Conservation (phyloP, 1,140 invertebrate genomes). For the Calycopis cecrops region DNA sequence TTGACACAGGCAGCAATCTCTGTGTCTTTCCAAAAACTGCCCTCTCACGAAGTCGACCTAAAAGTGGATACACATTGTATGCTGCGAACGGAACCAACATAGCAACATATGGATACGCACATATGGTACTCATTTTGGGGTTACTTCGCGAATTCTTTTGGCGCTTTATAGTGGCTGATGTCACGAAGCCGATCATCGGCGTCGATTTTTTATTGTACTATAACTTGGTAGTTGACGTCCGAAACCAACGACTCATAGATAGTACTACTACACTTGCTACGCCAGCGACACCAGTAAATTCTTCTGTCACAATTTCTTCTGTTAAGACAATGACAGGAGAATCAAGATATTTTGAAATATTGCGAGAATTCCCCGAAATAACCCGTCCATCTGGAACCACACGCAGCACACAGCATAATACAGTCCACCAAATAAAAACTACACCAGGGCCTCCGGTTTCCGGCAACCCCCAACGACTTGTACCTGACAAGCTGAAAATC, state of each 20-base stretch:
- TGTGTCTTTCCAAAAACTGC: conserved; percentile 17
- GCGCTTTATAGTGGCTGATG: conserved; percentile 18
- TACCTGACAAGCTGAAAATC: not conserved
- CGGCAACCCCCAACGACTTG: not conserved
- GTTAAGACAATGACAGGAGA: conserved; percentile 15
- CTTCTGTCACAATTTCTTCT: too few species aligned
- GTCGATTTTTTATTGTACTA: conserved; percentile 21
- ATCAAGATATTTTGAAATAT: conserved; percentile 6
- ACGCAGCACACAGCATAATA: conserved; percentile 4
- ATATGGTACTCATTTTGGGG: conserved; percentile 8
- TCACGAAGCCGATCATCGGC: conserved; percentile 18
- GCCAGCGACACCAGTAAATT: not conserved
- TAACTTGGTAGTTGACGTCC: conserved; percentile 22
- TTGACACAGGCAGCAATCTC: too few species aligned
- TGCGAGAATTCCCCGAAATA: conserved; percentile 11
- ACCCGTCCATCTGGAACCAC: conserved; percentile 12
- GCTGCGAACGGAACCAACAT: conserved; percentile 16
- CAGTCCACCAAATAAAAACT: conserved; percentile 10
- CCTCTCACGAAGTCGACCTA: not conserved
- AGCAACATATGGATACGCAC: conserved; percentile 12
- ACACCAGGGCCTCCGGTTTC: not conserved
- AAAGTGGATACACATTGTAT: conserved; percentile 6
- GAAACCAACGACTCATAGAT: conserved; percentile 17
- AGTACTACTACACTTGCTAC: conserved; percentile 12
- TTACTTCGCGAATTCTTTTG: conserved; percentile 11